A percentile compares a stretch with the other conserved stretches of the same genome.
These are phyloP conservation scores for Tromatobia lineatoria DNA, from an alignment of 2,888 invertebrate genomes.

Conservation along the genomic window DNA sequence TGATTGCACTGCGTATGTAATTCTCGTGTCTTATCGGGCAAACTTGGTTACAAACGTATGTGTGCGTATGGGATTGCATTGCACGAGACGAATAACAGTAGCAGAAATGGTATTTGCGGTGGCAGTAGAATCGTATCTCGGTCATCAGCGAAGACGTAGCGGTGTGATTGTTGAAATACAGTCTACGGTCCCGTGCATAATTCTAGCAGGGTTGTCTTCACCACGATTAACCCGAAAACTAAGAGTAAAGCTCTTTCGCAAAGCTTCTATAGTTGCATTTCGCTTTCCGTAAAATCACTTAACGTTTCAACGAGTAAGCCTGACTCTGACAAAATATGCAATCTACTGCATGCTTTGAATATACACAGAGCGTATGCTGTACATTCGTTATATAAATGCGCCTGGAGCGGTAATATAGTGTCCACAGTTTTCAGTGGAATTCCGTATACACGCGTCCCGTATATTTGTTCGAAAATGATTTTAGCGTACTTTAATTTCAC, in stretches of 20 bases:
- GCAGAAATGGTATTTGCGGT: neutral
- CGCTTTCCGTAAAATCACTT: slow-evolving; percentile 12
- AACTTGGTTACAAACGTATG: neutral
- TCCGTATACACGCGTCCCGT: neutral
- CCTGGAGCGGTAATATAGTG: slow-evolving; percentile 2
- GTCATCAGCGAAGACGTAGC: slow-evolving; percentile 9
- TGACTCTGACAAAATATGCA: neutral
- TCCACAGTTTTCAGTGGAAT: slow-evolving; percentile 2
- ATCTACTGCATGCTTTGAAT: neutral
- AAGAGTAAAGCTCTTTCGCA: slow-evolving; percentile 17
- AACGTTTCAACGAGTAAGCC: slow-evolving; percentile 16
- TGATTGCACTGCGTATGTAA: slow-evolving; percentile 4
- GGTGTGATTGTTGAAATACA: slow-evolving; percentile 4
- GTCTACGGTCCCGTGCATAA: neutral
- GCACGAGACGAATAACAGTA: neutral
- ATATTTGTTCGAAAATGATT: slow-evolving; percentile 47
- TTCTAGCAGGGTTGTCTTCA: slow-evolving; percentile 25
- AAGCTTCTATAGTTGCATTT: slow-evolving; percentile 26
- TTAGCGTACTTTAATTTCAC: slow-evolving; percentile 53
- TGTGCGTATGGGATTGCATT: neutral
- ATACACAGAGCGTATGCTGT: neutral
- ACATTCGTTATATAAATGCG: neutral
- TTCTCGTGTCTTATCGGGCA: slow-evolving; percentile 6
- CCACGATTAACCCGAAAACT: slow-evolving; percentile 31
- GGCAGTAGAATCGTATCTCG: slow-evolving; percentile 1